Percentiles rank a stretch among this genome's conserved stretches.
Evolutionary conservation across 2,888 invertebrate genomes (phyloP).

Genomic region (Polyommatus iphigenia): DNA sequence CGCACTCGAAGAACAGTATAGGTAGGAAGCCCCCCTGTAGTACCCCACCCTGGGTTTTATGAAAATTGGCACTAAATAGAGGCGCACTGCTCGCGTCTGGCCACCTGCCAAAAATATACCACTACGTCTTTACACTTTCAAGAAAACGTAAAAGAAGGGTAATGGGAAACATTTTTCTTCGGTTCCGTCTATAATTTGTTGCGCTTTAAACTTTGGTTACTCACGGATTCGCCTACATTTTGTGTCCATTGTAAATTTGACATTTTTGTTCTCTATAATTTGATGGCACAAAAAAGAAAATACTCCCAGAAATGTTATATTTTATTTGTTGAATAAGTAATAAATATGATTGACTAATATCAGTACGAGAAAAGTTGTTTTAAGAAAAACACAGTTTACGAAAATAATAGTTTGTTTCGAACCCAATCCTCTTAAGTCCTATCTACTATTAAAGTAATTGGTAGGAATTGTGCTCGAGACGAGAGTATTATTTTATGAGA

Average conservation of each 20-base stretch:
- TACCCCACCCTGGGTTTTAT: slow-evolving; percentile 39
- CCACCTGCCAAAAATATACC: slow-evolving; percentile 46
- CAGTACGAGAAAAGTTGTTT: background rate
- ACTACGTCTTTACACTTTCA: slow-evolving; percentile 51
- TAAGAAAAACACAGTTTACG: background rate
- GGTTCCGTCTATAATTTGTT: slow-evolving; percentile 28
- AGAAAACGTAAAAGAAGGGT: slow-evolving; percentile 45
- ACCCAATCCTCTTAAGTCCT: background rate
- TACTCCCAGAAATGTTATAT: background rate
- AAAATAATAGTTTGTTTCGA: background rate
- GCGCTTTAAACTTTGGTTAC: background rate
- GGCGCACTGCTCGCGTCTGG: slow-evolving; percentile 46
- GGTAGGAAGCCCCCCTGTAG: slow-evolving; percentile 27
- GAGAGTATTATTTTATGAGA: background rate
- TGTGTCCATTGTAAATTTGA: background rate
- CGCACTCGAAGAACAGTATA: slow-evolving; percentile 36
- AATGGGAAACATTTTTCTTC: slow-evolving; percentile 29
- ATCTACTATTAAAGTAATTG: background rate
- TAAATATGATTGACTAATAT: background rate
- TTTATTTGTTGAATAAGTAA: background rate
- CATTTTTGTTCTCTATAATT: background rate
- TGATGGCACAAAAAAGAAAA: background rate
- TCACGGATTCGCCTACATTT: background rate
- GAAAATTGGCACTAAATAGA: slow-evolving; percentile 49
- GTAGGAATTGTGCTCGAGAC: background rate